Evolutionary conservation across 2,888 invertebrate genomes (phyloP).

Genomic region (Brachyopa scutellaris): DNA sequence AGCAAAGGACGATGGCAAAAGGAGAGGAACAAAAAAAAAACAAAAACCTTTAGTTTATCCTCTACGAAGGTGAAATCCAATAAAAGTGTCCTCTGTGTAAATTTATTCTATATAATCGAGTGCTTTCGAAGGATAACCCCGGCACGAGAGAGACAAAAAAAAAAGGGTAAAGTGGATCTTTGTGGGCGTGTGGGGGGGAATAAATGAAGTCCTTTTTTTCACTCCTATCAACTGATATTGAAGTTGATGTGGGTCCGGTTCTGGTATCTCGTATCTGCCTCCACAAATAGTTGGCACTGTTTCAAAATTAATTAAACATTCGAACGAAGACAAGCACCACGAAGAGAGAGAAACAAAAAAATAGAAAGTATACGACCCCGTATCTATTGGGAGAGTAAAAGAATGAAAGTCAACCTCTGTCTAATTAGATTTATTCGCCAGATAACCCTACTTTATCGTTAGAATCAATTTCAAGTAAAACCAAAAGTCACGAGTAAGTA

Average conservation of each 20-base stretch:
- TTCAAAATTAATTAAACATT: constrained; percentile 67
- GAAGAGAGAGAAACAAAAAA: background rate
- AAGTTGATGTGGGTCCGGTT: constrained; percentile 53
- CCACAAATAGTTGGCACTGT: constrained; percentile 50
- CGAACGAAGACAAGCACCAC: too few species aligned
- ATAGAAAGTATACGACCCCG: too few species aligned
- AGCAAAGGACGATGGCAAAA: constrained; percentile 11
- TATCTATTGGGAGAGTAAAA: background rate
- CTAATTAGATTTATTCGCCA: constrained; percentile 62
- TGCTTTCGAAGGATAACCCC: constrained; percentile 37
- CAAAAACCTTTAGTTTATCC: constrained; percentile 43
- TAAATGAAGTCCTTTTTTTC: constrained; percentile 42
- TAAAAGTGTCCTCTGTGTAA: constrained; percentile 65
- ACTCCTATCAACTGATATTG: constrained; percentile 10
- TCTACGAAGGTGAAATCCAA: constrained; percentile 63
- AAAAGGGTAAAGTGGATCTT: constrained; percentile 37
- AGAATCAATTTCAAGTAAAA: constrained; percentile 36
- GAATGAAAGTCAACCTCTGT: constrained; percentile 34
- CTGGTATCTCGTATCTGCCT: too few species aligned
- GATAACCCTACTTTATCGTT: constrained; percentile 29
- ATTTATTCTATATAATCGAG: constrained; percentile 53
- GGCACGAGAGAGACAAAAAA: constrained; percentile 1
- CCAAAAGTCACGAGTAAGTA: background rate
- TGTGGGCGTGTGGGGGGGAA: background rate
- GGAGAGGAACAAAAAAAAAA: constrained; percentile 5